Conservation (phyloP, 2,888 invertebrate genomes). For the Phortica magna region DNA sequence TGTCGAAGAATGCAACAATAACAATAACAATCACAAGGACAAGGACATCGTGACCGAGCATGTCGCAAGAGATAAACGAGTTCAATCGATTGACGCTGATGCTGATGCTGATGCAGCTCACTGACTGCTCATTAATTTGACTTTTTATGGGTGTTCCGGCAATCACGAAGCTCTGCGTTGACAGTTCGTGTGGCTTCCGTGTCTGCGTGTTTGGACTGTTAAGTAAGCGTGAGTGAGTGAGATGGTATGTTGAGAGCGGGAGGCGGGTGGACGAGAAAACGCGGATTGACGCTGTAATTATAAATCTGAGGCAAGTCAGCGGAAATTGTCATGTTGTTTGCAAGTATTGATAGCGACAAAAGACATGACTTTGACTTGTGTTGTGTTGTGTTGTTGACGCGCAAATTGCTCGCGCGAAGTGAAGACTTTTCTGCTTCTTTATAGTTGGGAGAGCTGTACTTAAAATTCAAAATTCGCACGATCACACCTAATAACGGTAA, state of each 20-base stretch:
- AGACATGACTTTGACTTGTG: neutral
- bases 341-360: conserved; percentile 14
- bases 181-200: conserved; percentile 32
- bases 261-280: neutral
- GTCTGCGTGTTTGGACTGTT: neutral
- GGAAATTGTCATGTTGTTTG: conserved; percentile 19
- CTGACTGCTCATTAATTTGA: conserved; percentile 68
- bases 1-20: neutral
- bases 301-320: neutral
- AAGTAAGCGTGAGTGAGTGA: neutral
- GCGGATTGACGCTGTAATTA: neutral
- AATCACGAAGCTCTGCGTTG: conserved; percentile 30
- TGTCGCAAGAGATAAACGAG: conserved; percentile 47
- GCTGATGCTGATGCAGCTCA: neutral
- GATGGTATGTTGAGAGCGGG: neutral
- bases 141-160: conserved; percentile 71
- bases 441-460: neutral
- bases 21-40: neutral
- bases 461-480: conserved; percentile 62
- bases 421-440: neutral
- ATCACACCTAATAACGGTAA: conserved; percentile 76
- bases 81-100: conserved; percentile 1
- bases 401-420: conserved; percentile 28
- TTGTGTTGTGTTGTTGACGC: neutral
- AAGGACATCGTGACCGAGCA: conserved; percentile 50